Base-by-base conservation (phyloP, 2,113 vertebrate species). In the Semnornis frantzii region DNA sequence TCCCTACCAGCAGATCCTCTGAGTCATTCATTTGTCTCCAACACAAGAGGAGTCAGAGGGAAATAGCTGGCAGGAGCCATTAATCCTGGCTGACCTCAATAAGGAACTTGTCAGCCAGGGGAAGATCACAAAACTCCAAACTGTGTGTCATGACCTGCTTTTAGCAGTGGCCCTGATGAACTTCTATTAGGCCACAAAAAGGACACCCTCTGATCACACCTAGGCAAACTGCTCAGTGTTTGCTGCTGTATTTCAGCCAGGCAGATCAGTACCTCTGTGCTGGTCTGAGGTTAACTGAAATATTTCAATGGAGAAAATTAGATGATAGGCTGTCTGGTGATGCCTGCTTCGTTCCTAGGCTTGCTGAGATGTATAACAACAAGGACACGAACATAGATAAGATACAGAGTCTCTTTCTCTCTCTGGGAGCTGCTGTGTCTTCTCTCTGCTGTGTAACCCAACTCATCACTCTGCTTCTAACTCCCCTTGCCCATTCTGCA, bases 71-170 rank as follows among this genome's bases (percentile, higher is more conserved):
- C 85, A 88, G 79, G 21, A 63, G 21, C 50, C 76, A 82, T 88
- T 88, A 91, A 82, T 94, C 73, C 69, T 88, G 73, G n/a, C 34
- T 92, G 89, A 94, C 82, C 87, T 86, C 91, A 91, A 64, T 91
- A 93, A 92, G 66, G 70, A 95, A 78, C 50, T 54, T 86, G 73
- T 59, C 94, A 86, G 21, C 85, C 57, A 58, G 65, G 27, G 39
- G 39, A 84, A 84, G 66, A 87, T 65, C 87, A 84, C 66, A 72
- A 55, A 94, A 82, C 62, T 81, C 58, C 48, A 50, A 94, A 63
- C 72, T 64, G 23, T 58, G 27, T 87, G 78, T 21, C 72, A 11
- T 30, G 75, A 77, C 90, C 58, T 75, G 74, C 77, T 84, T 75
- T 82, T 73, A 89, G n/a, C 24, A 70, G 44, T 25, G 39, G 39